phyloP scores from a whole-genome alignment of 2,888 invertebrate genomes.

The Podabrus alpinus region DNA sequence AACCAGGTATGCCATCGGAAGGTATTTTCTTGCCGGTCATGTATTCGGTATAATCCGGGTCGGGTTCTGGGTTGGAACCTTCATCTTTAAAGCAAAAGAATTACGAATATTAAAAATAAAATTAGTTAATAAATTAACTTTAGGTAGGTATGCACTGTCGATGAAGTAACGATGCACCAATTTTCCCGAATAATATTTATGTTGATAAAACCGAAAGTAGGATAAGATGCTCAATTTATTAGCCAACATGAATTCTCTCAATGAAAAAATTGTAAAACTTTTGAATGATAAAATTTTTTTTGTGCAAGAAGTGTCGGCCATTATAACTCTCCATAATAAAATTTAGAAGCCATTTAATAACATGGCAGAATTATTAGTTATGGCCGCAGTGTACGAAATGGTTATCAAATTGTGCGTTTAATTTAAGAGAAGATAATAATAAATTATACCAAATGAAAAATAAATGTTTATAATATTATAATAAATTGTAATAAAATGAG shows the following conservation, averaged over 20 bases:
- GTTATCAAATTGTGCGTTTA: slow-evolving; percentile 22
- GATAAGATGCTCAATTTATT: too few relatives aligned
- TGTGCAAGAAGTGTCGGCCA: slow-evolving; percentile 29
- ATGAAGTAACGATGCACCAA: too few relatives aligned
- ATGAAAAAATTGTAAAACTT: background rate
- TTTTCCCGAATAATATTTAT: too few relatives aligned
- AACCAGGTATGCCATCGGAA: slow-evolving; percentile 72
- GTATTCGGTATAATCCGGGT: slow-evolving; percentile 90
- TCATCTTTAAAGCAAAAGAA: slow-evolving; percentile 65
- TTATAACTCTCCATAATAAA: slow-evolving; percentile 30
- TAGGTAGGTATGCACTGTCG: too few relatives aligned
- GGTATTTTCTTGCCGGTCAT: slow-evolving; percentile 87
- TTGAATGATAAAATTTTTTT: background rate
- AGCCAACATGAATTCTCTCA: too few relatives aligned
- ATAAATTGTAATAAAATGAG: background rate
- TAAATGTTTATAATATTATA: background rate
- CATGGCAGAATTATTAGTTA: slow-evolving; percentile 50
- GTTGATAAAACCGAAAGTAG: too few relatives aligned
- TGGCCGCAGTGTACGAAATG: slow-evolving; percentile 48
- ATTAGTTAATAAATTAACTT: background rate
- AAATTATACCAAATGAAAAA: background rate
- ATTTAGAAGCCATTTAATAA: slow-evolving; percentile 49
- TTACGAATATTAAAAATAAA: background rate
- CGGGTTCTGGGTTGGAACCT: slow-evolving; percentile 83
- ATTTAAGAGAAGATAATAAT: background rate